A percentile compares a stretch with the other conserved stretches of the same genome.
These are phyloP conservation scores for Atrina japonica DNA, from an alignment of 2,888 invertebrate genomes.

Conservation along the genomic window DNA sequence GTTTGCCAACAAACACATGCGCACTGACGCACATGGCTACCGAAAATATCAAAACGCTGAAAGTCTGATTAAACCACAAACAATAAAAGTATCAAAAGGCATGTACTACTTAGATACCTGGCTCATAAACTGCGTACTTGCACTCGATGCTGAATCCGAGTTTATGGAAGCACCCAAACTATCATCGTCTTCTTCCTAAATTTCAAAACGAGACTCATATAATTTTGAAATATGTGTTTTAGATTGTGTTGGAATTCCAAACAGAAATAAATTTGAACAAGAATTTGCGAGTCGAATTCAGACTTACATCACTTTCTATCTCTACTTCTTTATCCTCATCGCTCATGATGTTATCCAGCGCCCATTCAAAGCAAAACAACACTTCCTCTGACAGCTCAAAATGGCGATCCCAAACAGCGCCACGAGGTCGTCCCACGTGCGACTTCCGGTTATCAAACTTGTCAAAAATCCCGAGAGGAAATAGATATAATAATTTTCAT, in stretches of 20 bases:
- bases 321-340: conserved; percentile 97
- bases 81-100: background rate
- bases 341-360: conserved; percentile 85
- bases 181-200: conserved; percentile 68
- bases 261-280: background rate
- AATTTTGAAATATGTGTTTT: conserved; percentile 11
- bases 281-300: background rate
- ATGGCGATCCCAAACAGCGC: conserved; percentile 75
- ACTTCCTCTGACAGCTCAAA: conserved; percentile 38
- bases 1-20: conserved; percentile 30
- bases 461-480: too few species aligned
- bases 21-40: conserved; percentile 22
- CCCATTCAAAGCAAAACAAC: conserved; percentile 38
- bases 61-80: background rate
- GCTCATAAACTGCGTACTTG: conserved; percentile 68
- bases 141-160: conserved; percentile 34
- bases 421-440: conserved; percentile 75
- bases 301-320: conserved; percentile 95
- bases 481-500: too few species aligned
- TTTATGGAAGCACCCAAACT: conserved; percentile 51
- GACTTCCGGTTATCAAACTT: conserved; percentile 32
- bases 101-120: conserved; percentile 49
- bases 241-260: background rate
- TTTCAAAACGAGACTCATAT: conserved; percentile 28
- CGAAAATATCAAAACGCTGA: background rate